These are phyloP conservation scores for Crotalus adamanteus DNA, from an alignment of 2,797 vertebrate genomes.

Conservation along the genomic window DNA sequence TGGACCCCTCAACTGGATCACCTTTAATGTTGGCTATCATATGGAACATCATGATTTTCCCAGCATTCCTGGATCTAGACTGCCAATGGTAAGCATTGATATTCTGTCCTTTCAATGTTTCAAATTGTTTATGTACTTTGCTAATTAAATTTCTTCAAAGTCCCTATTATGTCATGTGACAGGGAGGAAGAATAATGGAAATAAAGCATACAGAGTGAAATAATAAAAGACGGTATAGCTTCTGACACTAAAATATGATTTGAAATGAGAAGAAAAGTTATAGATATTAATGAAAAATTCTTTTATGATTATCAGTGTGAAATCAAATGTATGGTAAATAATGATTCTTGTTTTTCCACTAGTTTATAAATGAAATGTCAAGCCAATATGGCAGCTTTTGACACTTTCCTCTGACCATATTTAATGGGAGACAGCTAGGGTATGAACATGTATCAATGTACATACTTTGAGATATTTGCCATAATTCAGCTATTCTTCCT, in stretches of 20 bases:
- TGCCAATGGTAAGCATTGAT: constrained; percentile 83
- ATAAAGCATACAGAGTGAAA: neutral
- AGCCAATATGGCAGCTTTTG: neutral
- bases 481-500: neutral
- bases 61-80: constrained; percentile 90
- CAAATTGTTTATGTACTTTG: neutral
- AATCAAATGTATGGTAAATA: neutral
- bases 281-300: neutral
- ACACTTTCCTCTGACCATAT: neutral
- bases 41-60: constrained; percentile 98
- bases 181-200: neutral
- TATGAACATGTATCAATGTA: neutral
- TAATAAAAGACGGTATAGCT: no score
- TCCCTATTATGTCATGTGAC: neutral
- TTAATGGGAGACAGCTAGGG: neutral
- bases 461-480: neutral
- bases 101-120: constrained; percentile 3
- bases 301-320: neutral
- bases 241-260: neutral
- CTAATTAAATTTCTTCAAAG: neutral
- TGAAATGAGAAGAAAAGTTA: neutral
- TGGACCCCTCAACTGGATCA: constrained; percentile 88
- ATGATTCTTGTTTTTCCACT: neutral
- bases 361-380: neutral
- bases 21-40: constrained; percentile 98